phyloP scores from a whole-genome alignment of 2,797 vertebrate genomes.

The Phoeniculus purpureus region DNA sequence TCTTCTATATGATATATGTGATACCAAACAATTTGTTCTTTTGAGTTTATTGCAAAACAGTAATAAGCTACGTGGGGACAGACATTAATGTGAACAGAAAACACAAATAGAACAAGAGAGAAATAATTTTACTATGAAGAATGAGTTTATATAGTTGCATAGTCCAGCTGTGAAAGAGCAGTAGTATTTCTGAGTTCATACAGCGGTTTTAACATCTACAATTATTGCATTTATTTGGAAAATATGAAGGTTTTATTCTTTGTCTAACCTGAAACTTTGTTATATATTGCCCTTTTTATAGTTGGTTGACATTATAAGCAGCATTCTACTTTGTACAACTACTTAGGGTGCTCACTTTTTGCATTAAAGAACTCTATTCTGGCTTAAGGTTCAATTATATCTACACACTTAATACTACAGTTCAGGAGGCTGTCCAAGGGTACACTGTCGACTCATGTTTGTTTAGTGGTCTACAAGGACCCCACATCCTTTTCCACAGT shows the following conservation, averaged over 20 bases:
- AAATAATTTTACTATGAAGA: not conserved
- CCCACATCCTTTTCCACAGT: not conserved
- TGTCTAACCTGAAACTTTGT: not conserved
- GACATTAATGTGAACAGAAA: not conserved
- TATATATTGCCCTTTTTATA: not conserved
- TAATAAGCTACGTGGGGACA: not conserved
- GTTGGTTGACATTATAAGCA: not conserved
- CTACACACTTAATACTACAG: not conserved
- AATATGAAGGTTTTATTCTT: not conserved
- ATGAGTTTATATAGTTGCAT: not conserved
- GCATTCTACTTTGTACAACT: not conserved
- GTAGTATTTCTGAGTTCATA: not conserved
- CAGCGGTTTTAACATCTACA: not conserved
- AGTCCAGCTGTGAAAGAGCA: not conserved
- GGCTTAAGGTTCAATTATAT: not conserved
- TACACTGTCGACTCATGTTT: not conserved
- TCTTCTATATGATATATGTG: not conserved
- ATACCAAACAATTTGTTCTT: slow-evolving; percentile 1
- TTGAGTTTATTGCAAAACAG: not conserved
- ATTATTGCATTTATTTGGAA: not conserved
- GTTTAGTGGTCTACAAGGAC: not conserved
- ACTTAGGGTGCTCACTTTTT: not conserved
- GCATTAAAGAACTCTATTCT: not conserved
- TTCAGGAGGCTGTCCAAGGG: not conserved
- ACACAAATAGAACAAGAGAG: not conserved